phyloP scores from a whole-genome alignment of 2,113 vertebrate species.

The Serranochromis macrocephalus region DNA sequence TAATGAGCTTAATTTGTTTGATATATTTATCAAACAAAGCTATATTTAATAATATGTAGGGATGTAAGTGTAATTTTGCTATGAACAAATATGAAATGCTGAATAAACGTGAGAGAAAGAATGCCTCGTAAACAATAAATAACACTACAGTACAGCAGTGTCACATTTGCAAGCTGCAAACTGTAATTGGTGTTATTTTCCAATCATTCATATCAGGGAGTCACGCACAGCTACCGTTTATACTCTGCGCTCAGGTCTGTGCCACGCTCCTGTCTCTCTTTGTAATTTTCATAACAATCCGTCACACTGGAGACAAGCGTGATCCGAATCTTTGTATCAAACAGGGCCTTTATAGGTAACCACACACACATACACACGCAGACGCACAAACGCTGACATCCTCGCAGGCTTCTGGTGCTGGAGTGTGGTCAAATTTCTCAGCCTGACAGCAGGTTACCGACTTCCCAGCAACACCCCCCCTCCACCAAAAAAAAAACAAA shows the following conservation, averaged over 20 bases:
- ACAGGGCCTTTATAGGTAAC: not conserved
- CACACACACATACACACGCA: not conserved
- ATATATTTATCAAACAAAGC: not conserved
- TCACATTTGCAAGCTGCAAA: not conserved
- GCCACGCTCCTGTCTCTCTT: not conserved
- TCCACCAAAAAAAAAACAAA: accelerated
- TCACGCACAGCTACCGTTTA: accelerated
- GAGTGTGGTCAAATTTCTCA: constrained; percentile 51
- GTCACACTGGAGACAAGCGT: not conserved
- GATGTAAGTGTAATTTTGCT: not conserved
- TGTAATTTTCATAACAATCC: not conserved
- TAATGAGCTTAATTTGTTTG: not conserved
- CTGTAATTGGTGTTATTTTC: not conserved
- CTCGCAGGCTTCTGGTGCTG: constrained; percentile 6
- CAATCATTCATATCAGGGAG: not conserved
- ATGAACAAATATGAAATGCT: not conserved
- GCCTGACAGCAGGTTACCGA: constrained; percentile 22
- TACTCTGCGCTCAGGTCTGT: not conserved
- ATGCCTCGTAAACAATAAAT: not conserved
- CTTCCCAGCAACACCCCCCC: not conserved
- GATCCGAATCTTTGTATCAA: not conserved
- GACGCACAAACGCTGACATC: not conserved
- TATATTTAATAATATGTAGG: not conserved
- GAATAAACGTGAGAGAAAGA: not conserved
- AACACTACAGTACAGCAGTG: not conserved